These are phyloP conservation scores for Denticeps clupeoides DNA, from an alignment of 2,797 vertebrate genomes.

Conservation along the genomic window DNA sequence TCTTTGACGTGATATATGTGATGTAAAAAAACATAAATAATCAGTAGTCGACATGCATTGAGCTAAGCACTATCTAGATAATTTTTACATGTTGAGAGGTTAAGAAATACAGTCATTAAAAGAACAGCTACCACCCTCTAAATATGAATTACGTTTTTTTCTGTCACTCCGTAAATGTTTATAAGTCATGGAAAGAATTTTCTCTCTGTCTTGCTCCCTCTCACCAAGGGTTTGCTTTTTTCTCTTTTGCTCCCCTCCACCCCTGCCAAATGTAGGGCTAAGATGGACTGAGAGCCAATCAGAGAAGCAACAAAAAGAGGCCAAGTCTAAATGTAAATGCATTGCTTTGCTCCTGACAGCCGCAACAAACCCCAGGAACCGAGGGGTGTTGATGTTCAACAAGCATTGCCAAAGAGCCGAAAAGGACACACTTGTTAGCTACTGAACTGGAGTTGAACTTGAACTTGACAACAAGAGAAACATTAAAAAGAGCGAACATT, in stretches of 20 bases:
- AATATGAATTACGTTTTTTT: too few relatives aligned
- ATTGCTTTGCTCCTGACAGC: slow-evolving; percentile 75
- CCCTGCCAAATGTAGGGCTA: slow-evolving; percentile 54
- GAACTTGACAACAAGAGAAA: slow-evolving; percentile 53
- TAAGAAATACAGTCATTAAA: too few relatives aligned
- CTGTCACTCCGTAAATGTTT: not conserved
- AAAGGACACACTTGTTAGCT: slow-evolving; percentile 84
- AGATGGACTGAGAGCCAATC: slow-evolving; percentile 73
- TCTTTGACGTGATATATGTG: too few relatives aligned
- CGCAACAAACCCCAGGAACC: slow-evolving; percentile 78
- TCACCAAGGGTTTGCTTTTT: not conserved
- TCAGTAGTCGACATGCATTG: too few relatives aligned
- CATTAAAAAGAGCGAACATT: slow-evolving; percentile 49
- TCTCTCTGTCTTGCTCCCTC: not conserved
- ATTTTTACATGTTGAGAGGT: too few relatives aligned
- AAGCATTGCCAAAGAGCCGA: slow-evolving; percentile 76
- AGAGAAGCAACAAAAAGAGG: slow-evolving; percentile 81
- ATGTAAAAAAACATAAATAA: too few relatives aligned
- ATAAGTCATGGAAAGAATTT: not conserved
- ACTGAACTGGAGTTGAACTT: slow-evolving; percentile 76
- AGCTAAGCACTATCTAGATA: too few relatives aligned
- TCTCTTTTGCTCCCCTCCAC: not conserved
- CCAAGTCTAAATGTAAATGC: slow-evolving; percentile 85
- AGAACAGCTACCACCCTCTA: too few relatives aligned
- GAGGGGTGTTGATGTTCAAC: slow-evolving; percentile 85